Evolutionary conservation across 2,797 vertebrate species (phyloP).

Genomic region (Sparidentex hasta): DNA sequence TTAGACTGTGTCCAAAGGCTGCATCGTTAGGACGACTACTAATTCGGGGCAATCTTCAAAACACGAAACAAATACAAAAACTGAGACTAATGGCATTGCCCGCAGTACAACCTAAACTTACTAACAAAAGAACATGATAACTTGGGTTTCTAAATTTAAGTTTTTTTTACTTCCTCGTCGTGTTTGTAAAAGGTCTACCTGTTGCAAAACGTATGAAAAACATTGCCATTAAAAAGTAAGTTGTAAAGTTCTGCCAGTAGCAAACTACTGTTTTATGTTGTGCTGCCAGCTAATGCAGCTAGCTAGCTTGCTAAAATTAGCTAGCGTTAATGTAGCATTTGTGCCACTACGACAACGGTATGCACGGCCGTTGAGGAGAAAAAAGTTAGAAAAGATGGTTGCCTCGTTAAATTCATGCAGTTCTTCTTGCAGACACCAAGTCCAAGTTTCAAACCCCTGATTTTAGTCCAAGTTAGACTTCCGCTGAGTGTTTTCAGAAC

Average conservation of each 20-base stretch:
- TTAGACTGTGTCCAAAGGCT: constrained; percentile 57
- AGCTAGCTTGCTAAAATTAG: constrained; percentile 73
- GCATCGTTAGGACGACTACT: constrained; percentile 52
- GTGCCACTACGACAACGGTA: constrained; percentile 36
- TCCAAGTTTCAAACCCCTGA: constrained; percentile 1
- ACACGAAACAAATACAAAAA: constrained; percentile 29
- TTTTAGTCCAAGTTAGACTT: constrained; percentile 45
- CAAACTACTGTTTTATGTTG: constrained; percentile 25
- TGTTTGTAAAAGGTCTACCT: constrained; percentile 55
- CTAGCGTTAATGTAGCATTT: constrained; percentile 34
- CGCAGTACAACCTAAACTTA: constrained; percentile 5
- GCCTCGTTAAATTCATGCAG: neutral
- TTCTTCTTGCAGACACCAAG: neutral
- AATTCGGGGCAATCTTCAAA: constrained; percentile 44
- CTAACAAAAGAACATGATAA: constrained; percentile 6
- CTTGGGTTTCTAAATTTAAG: neutral
- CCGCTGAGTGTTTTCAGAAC: constrained; percentile 45
- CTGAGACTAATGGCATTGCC: constrained; percentile 41
- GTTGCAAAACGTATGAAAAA: constrained; percentile 58
- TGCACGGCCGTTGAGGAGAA: neutral
- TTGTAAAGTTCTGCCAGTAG: constrained; percentile 11
- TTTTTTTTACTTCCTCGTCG: constrained; percentile 4
- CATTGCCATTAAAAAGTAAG: constrained; percentile 46
- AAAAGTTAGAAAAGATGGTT: constrained; percentile 48
- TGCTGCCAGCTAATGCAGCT: constrained; percentile 56